Evolutionary conservation across 2,888 invertebrate genomes (phyloP).

Genomic region (Orgyia antiqua): DNA sequence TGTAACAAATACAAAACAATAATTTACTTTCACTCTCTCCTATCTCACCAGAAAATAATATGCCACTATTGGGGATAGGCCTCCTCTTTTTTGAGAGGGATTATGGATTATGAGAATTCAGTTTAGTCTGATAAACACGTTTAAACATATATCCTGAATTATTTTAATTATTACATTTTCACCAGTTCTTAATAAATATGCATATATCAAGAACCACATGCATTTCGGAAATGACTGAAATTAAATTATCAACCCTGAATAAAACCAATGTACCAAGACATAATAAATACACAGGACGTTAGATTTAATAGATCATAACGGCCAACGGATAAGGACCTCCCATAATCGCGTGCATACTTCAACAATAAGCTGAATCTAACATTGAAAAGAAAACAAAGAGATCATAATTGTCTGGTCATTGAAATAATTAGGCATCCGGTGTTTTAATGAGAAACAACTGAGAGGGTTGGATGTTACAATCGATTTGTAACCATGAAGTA

Average conservation of each 20-base stretch:
- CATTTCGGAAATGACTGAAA: conserved; percentile 28
- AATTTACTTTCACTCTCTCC: too few relatives aligned
- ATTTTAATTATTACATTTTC: too few relatives aligned
- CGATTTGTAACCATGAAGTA: conserved; percentile 70
- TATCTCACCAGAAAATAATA: too few relatives aligned
- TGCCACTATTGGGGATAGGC: too few relatives aligned
- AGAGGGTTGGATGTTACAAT: conserved; percentile 62
- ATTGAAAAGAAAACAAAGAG: conserved; percentile 42
- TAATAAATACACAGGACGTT: conserved; percentile 38
- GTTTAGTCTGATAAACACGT: too few relatives aligned
- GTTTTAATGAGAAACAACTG: conserved; percentile 71
- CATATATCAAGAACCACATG: too few relatives aligned
- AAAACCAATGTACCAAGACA: conserved; percentile 35
- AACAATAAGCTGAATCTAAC: conserved; percentile 19
- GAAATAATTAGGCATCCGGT: conserved; percentile 68
- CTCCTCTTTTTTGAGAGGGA: too few relatives aligned
- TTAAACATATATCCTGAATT: too few relatives aligned
- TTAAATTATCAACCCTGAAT: conserved; percentile 42
- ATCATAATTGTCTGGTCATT: conserved; percentile 54
- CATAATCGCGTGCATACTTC: conserved; percentile 8
- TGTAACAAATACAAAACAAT: too few relatives aligned
- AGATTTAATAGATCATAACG: conserved; percentile 44
- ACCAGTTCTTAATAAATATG: too few relatives aligned
- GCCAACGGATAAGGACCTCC: conserved; percentile 30
- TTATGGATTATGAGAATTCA: too few relatives aligned